Conservation (phyloP, 2,888 invertebrate genomes). For the Ophioninae sp. region DNA sequence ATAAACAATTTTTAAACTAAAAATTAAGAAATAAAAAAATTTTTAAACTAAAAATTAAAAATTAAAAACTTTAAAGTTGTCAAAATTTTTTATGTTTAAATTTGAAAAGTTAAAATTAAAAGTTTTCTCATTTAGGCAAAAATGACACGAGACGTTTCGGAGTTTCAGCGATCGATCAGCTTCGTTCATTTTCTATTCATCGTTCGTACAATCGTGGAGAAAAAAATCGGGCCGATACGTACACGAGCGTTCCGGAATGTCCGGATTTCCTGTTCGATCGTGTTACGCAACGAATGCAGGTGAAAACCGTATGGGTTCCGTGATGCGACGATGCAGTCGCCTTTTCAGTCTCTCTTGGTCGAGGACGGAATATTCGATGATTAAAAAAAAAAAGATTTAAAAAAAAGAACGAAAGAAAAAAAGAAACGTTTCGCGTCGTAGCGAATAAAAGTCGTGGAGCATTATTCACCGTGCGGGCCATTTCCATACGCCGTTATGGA, state of each 20-base stretch:
- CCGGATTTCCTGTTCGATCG: constrained; percentile 33
- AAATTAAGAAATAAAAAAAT: background rate
- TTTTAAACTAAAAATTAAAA: background rate
- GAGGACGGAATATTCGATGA: constrained; percentile 32
- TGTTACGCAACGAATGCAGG: constrained; percentile 34
- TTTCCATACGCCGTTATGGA: constrained; percentile 51
- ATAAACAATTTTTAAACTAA: no score
- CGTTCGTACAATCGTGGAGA: background rate
- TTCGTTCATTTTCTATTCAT: background rate
- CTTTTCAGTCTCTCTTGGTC: constrained; percentile 9
- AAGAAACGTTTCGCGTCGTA: constrained; percentile 40
- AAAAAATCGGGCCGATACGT: constrained; percentile 25
- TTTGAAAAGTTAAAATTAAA: no score
- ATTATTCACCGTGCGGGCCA: constrained; percentile 44
- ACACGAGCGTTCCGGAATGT: constrained; percentile 12
- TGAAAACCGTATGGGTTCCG: constrained; percentile 19
- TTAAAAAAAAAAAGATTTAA: constrained; percentile 4
- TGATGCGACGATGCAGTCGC: constrained; percentile 17
- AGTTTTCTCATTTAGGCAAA: no score
- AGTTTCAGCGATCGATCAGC: background rate
- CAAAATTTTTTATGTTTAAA: no score
- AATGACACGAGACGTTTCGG: no score
- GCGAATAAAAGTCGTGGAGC: constrained; percentile 27
- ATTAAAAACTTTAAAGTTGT: no score
- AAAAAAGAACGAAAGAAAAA: background rate